Percentiles rank a stretch among this genome's conserved stretches.
phyloP scores from a whole-genome alignment of 2,113 vertebrate species.

The Varanus salvator region DNA sequence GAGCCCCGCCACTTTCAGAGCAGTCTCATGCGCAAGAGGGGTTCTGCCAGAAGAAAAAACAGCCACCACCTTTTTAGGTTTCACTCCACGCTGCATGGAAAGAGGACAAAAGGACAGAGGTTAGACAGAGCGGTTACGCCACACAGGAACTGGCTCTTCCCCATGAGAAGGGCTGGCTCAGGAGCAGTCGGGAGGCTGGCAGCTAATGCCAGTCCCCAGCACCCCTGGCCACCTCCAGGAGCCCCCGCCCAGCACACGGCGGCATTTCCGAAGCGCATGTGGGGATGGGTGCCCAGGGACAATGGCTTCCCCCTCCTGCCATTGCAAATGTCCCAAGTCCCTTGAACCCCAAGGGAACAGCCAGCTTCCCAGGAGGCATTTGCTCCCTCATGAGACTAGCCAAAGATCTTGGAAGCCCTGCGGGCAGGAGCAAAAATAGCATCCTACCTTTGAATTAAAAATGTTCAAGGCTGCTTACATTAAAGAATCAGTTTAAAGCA shows the following conservation, averaged over 20 bases:
- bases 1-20: slow-evolving; percentile 1
- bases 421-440: background rate
- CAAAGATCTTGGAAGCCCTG: background rate
- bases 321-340: background rate
- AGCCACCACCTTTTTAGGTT: slow-evolving; percentile 94
- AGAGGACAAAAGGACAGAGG: slow-evolving; percentile 71
- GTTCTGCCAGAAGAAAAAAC: slow-evolving; percentile 68
- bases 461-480: background rate
- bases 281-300: background rate
- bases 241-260: background rate
- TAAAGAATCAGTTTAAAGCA: background rate
- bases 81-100: slow-evolving; percentile 90
- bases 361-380: accelerated
- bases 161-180: background rate
- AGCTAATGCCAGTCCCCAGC: background rate
- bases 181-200: background rate
- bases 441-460: background rate
- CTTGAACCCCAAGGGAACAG: background rate
- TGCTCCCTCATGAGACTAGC: background rate
- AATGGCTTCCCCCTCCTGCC: background rate
- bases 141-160: no score
- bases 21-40: slow-evolving; percentile 36
- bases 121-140: slow-evolving; percentile 63
- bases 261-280: accelerated
- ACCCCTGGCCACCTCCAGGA: background rate